Conservation (phyloP, 2,888 invertebrate species). For the Eutolmus rufibarbis region DNA sequence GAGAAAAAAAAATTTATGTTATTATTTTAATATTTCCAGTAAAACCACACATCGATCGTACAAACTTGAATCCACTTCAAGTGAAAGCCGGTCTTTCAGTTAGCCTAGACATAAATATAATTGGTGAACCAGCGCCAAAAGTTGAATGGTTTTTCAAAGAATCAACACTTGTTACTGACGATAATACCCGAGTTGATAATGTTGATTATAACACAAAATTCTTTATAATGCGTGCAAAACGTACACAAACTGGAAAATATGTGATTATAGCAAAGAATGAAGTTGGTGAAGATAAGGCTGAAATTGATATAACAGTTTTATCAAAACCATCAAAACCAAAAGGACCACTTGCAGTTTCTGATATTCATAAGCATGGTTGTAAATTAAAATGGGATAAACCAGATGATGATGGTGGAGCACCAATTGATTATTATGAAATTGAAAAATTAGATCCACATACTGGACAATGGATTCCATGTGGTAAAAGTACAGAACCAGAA, state of each 20-base stretch:
- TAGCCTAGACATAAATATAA: conserved; percentile 84
- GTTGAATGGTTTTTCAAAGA: conserved; percentile 89
- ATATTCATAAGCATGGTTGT: conserved; percentile 91
- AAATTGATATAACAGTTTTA: conserved; percentile 87
- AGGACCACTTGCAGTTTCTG: conserved; percentile 87
- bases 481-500: conserved; percentile 84
- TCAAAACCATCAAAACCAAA: conserved; percentile 80
- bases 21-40: conserved; percentile 66
- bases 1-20: too few relatives aligned
- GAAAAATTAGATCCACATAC: conserved; percentile 93
- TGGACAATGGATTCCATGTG: conserved; percentile 92
- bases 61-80: conserved; percentile 81
- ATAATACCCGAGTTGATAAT: conserved; percentile 75
- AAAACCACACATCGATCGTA: conserved; percentile 92
- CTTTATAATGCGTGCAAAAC: conserved; percentile 81
- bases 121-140: conserved; percentile 92
- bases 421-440: conserved; percentile 93
- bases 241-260: conserved; percentile 86
- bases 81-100: conserved; percentile 90
- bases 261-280: conserved; percentile 89
- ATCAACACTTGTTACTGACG: conserved; percentile 70
- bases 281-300: conserved; percentile 91
- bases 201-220: conserved; percentile 92
- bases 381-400: conserved; percentile 93
- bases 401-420: conserved; percentile 93